These are phyloP conservation scores for Phalacrocorax aristotelis DNA, from an alignment of 2,113 vertebrate species.

Conservation along the genomic window DNA sequence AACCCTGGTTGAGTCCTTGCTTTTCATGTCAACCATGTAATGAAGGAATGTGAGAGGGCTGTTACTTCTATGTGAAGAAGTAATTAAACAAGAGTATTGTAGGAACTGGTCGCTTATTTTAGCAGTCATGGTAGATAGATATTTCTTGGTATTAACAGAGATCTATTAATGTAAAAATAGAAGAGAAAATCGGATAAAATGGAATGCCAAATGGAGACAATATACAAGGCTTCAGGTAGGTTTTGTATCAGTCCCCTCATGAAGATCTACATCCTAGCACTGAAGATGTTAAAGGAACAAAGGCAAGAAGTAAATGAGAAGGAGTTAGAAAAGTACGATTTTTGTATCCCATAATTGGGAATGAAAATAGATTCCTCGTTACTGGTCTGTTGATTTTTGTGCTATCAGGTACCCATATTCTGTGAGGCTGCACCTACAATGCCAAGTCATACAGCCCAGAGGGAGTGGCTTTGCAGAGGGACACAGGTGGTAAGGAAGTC, in stretches of 20 bases:
- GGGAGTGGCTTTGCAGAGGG: neutral
- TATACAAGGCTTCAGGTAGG: neutral
- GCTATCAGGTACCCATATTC: neutral
- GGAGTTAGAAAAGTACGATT: neutral
- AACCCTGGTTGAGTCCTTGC: neutral
- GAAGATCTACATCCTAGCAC: neutral
- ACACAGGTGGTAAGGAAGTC: neutral
- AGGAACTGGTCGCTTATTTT: neutral
- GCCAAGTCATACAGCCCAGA: rapidly evolving
- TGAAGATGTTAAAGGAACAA: neutral
- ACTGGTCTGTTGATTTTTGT: neutral
- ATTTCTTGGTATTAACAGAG: neutral
- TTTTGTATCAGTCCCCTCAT: neutral
- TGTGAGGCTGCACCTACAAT: neutral
- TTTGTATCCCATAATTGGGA: neutral
- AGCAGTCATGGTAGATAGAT: neutral
- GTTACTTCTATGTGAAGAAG: neutral
- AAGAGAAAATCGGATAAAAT: neutral
- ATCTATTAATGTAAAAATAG: neutral
- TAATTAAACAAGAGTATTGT: neutral
- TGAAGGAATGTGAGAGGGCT: neutral
- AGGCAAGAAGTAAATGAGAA: neutral
- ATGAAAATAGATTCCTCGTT: neutral
- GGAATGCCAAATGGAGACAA: neutral
- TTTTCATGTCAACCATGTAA: neutral